These are phyloP conservation scores for Leptinotarsa tumamoca DNA, from an alignment of 2,888 invertebrate genomes.

Conservation along the genomic window DNA sequence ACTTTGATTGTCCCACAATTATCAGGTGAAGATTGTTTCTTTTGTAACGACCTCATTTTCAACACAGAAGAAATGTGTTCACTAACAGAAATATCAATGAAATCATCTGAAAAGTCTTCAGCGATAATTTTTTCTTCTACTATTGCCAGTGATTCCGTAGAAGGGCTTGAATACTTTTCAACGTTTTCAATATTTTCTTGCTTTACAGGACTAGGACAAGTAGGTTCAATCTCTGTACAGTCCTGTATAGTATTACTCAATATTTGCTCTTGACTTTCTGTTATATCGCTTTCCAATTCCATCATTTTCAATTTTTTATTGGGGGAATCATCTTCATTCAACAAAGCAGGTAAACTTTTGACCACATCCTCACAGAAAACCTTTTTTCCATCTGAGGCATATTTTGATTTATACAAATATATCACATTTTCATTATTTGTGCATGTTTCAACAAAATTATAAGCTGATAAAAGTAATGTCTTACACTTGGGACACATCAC, in stretches of 20 bases:
- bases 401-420: slow-evolving; percentile 2
- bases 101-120: not conserved
- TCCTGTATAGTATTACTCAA: not conserved
- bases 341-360: not conserved
- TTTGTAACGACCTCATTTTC: not conserved
- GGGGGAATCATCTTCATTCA: not conserved
- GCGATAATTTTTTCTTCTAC: not conserved
- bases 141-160: not conserved
- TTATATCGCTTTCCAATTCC: not conserved
- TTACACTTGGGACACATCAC: slow-evolving; percentile 1
- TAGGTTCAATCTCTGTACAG: not conserved
- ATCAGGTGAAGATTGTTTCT: not conserved
- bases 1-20: not conserved
- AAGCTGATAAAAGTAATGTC: not conserved
- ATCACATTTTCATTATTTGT: slow-evolving; percentile 7
- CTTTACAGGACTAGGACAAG: not conserved
- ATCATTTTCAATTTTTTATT: not conserved
- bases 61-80: not conserved
- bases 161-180: too few species aligned
- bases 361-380: slow-evolving; percentile 7
- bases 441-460: slow-evolving; percentile 13
- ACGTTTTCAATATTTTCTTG: not conserved
- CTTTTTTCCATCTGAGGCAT: not conserved
- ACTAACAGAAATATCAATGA: not conserved
- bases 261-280: not conserved